Evolutionary conservation across 2,113 vertebrate genomes (phyloP), one percentile per base, ranked within the genome.

Genomic region (Xenopus laevis): DNA sequence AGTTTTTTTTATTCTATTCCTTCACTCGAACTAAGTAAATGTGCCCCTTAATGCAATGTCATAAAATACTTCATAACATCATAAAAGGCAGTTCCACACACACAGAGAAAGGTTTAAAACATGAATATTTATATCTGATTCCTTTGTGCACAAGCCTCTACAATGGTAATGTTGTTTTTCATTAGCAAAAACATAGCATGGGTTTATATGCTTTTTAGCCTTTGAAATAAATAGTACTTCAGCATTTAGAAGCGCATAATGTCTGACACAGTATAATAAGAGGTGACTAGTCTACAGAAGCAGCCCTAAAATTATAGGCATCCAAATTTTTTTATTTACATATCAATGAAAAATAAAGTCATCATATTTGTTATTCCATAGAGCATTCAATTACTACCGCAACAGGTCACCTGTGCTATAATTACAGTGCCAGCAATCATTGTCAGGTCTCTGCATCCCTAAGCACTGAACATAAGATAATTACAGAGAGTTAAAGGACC

Each of bases 211-310:
- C 64, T 44, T 4, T 66, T 23, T 50, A 66, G 18, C 64, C 44
- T n/a, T 21, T 13, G 3, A 50, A 66, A 50, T 47, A 66, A 66
- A 2, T 13, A 66, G 13, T 10, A 6, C 20, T 66, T 50, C 21
- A n/a, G 17, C 64, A 66, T 66, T 66, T 15, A 50, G 18, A 8
- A 18, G 17, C 12, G 21, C 64, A 50, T 50, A 50, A 66, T 66
- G 17, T 66, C 64, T 66, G 12, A 66, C n/a, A 50, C 18, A 13
- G 47, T n/a, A 65, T 10, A n/a, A 50, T 66, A 66, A 66, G 13
- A 4, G 7, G 45, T 23, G 45, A 66, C 18, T 18, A 46, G n/a
- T 2, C 44, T 15, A 33, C 16, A 50, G 40, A 16, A 45, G 11
- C 8, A 45, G 33, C 33, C 17, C 40, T 15, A 44, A 66, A 47